phyloP scores from a whole-genome alignment of 2,797 vertebrate genomes.

The Ptychobarbus kaznakovi region DNA sequence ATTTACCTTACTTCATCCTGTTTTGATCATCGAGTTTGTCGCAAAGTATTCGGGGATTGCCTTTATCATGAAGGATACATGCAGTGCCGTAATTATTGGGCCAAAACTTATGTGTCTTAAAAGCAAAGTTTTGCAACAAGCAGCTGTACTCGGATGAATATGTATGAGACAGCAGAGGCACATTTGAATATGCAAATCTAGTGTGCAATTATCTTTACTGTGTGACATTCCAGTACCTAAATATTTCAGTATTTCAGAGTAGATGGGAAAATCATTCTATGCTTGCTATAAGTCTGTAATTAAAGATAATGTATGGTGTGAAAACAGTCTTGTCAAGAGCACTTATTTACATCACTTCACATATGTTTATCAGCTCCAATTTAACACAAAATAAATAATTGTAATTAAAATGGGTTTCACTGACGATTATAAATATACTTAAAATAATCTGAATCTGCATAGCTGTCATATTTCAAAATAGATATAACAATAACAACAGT shows the following conservation, averaged over 20 bases:
- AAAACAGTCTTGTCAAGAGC: conserved; percentile 32
- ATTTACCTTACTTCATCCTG: neutral
- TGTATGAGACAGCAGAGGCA: neutral
- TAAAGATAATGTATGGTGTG: neutral
- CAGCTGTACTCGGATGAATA: neutral
- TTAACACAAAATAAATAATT: neutral
- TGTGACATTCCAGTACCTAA: conserved; percentile 18
- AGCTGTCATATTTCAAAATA: neutral
- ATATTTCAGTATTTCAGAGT: conserved; percentile 22
- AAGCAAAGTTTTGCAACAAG: neutral
- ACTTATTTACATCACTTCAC: conserved; percentile 1
- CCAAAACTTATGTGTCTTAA: neutral
- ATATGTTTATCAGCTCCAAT: neutral
- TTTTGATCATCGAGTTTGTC: neutral
- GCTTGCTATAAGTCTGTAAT: conserved; percentile 18
- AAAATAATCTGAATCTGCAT: neutral
- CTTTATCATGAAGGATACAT: neutral
- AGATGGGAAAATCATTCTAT: conserved; percentile 4
- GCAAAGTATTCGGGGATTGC: conserved; percentile 10
- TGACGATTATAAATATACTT: neutral
- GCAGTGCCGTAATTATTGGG: neutral
- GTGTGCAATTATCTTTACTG: conserved; percentile 9
- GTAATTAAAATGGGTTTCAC: neutral
- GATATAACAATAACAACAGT: neutral
- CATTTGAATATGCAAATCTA: conserved; percentile 25